phyloP scores from a whole-genome alignment of 2,113 vertebrate genomes.

The Eurystomus gularis region DNA sequence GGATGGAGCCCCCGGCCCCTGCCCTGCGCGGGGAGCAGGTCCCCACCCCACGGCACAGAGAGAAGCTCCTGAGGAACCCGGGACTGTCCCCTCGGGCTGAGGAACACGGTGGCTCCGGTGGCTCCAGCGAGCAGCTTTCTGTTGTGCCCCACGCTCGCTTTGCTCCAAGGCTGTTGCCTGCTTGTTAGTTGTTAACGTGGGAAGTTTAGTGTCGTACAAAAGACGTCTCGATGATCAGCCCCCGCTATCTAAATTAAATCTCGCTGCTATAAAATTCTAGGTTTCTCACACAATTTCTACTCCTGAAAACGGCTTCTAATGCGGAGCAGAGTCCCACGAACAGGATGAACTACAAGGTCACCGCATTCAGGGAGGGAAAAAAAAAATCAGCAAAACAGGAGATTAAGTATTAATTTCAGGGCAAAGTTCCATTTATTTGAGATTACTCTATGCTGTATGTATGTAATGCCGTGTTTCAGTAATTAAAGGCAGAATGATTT shows the following conservation, averaged over 20 bases:
- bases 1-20: neutral
- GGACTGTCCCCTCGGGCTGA: neutral
- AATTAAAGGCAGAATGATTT: slow-evolving; percentile 51
- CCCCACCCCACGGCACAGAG: neutral
- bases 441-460: neutral
- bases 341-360: slow-evolving; percentile 10
- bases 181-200: neutral
- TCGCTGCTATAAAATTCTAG: neutral
- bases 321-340: neutral
- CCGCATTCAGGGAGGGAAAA: neutral
- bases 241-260: slow-evolving; percentile 68
- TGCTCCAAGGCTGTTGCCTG: neutral
- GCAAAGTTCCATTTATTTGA: neutral
- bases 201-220: neutral
- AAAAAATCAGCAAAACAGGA: slow-evolving; percentile 7
- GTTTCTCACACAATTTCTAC: slow-evolving; percentile 38
- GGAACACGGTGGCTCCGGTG: neutral
- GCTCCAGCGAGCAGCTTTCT: neutral
- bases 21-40: neutral
- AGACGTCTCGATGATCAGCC: neutral
- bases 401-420: slow-evolving; percentile 45
- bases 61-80: accelerated
- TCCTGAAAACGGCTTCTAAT: slow-evolving; percentile 21
- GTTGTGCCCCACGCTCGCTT: neutral
- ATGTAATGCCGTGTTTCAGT: neutral